Evolutionary conservation across 2,113 vertebrate species (phyloP).

Genomic region (Coturnix japonica): DNA sequence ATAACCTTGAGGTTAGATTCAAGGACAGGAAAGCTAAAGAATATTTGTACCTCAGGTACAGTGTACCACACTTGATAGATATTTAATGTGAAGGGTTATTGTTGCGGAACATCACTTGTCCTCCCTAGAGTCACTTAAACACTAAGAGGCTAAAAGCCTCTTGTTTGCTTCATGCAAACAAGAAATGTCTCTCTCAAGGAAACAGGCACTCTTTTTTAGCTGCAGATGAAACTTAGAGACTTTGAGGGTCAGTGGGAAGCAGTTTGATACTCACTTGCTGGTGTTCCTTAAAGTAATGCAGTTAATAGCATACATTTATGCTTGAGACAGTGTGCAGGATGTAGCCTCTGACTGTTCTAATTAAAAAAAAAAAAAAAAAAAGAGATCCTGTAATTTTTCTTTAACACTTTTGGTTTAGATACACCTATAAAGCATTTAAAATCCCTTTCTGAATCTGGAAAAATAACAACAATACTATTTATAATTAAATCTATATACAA

Average conservation of each 20-base stretch:
- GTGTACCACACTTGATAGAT: background rate
- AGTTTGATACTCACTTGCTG: background rate
- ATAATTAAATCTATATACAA: background rate
- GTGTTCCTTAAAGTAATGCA: background rate
- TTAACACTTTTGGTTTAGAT: background rate
- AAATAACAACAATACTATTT: background rate
- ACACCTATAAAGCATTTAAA: background rate
- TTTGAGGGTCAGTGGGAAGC: slow-evolving; percentile 18
- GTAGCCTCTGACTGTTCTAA: background rate
- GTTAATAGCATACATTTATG: background rate
- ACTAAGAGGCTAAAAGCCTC: slow-evolving; percentile 11
- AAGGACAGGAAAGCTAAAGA: background rate
- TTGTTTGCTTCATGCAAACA: background rate
- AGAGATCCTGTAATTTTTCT: background rate
- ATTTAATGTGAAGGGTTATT: slow-evolving; percentile 22
- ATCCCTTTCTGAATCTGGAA: background rate
- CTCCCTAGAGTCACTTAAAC: slow-evolving; percentile 39
- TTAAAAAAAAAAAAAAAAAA: background rate
- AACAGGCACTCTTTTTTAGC: background rate
- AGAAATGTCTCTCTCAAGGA: background rate
- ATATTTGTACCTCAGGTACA: background rate
- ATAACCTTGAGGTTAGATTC: background rate
- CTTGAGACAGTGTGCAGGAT: background rate
- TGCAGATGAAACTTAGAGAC: background rate
- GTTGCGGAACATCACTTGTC: slow-evolving; percentile 4